These are phyloP conservation scores for Philonicus albiceps DNA, from an alignment of 2,888 invertebrate genomes.

Conservation along the genomic window DNA sequence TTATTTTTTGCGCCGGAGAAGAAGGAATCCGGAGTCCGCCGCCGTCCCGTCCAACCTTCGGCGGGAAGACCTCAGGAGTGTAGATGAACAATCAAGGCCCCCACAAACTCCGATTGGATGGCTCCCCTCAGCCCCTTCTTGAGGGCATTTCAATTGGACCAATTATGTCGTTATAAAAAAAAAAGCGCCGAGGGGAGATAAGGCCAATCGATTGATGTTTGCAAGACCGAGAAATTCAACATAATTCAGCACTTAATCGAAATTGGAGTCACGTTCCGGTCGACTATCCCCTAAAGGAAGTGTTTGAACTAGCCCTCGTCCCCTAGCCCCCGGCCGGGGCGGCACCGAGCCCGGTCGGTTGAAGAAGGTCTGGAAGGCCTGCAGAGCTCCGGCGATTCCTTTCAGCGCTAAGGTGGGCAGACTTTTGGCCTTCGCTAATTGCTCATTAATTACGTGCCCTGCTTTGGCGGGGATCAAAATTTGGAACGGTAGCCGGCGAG, in stretches of 20 bases:
- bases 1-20: conserved; percentile 22
- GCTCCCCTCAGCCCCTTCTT: conserved; percentile 20
- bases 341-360: not conserved
- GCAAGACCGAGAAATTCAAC: conserved; percentile 34
- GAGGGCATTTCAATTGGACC: conserved; percentile 48
- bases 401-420: not conserved
- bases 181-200: conserved; percentile 43
- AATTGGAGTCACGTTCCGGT: conserved; percentile 47
- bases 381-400: not conserved
- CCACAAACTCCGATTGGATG: conserved; percentile 24
- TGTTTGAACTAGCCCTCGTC: conserved; percentile 15
- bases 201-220: conserved; percentile 37
- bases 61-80: not conserved
- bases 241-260: conserved; percentile 45
- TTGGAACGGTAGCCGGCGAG: not conserved
- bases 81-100: conserved; percentile 27
- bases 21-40: not conserved
- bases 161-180: conserved; percentile 44
- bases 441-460: conserved; percentile 36
- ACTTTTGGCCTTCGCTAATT: conserved; percentile 31
- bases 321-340: not conserved
- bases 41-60: not conserved
- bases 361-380: not conserved
- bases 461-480: not conserved
- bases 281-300: conserved; percentile 47